Base-by-base conservation (phyloP, 2,888 invertebrate genomes). In the Romanomermis culicivorax region DNA sequence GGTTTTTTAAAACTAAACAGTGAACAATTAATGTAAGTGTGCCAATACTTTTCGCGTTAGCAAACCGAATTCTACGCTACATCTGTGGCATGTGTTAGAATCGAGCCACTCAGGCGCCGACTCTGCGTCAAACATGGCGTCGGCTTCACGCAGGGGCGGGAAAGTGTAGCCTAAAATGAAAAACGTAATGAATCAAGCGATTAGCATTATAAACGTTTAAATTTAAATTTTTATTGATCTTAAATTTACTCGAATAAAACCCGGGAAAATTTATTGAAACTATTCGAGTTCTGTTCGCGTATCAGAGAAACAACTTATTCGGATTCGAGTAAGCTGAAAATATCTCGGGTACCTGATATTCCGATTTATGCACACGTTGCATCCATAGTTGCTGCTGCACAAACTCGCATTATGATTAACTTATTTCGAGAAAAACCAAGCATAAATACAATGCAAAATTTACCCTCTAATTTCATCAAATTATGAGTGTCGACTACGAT, bases 101-200 rank as follows among this genome's bases (percentile, higher is more conserved):
- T 97, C 93, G 1, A 82, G 83, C 97, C 97, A 99, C 66, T 87
- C 85, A 0, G 97, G 97, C 14, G 97, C 95, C 26, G 83, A 83
- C 69, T 95, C 91, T 2, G 95, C 86, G 55, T 81, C 80, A 71
- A 95, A 97, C 95, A 99, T 95, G 42, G 95, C 95, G 73, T 97
- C 97, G 56, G 89, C 85, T 73, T 95, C 95, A 67, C 85, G 84
- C 54, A 91, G 71, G 42, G 78, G 76, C 1, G 91, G 91, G 69
- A 95, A 91, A 62, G 81, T 81, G 70, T 80, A 82, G 36, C 89
- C 72, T 72, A 57, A 1, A 61, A 57, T n/a, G n/a, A n/a, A n/a
- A n/a, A n/a, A n/a, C n/a, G 1, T 17, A 20, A 42, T 20, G n/a
- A n/a, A n/a, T n/a, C n/a, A n/a, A n/a, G n/a, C n/a, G n/a, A n/a